Evolutionary conservation across 2,113 vertebrate genomes (phyloP).

Genomic region (Acanthochromis polyacanthus): DNA sequence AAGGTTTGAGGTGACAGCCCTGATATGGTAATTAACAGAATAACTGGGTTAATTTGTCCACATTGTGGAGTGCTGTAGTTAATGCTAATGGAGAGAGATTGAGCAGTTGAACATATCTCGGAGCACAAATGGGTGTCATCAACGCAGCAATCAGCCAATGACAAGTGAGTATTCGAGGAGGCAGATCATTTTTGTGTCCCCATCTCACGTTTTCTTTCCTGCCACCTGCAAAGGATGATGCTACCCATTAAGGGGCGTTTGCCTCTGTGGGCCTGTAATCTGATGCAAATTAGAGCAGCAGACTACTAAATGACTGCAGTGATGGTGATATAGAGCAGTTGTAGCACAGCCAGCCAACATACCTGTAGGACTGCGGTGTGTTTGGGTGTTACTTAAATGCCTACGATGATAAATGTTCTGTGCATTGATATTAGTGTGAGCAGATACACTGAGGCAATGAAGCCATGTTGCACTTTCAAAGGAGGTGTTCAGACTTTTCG

Average conservation of each 20-base stretch:
- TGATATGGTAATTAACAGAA: constrained; percentile 72
- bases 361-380: constrained; percentile 24
- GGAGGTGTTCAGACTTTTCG: constrained; percentile 23
- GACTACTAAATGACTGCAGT: constrained; percentile 64
- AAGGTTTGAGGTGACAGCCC: constrained; percentile 43
- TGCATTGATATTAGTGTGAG: constrained; percentile 39
- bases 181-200: constrained; percentile 49
- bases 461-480: constrained; percentile 3
- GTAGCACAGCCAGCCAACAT: constrained; percentile 32
- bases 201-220: constrained; percentile 41
- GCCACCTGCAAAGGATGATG: constrained; percentile 73
- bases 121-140: constrained; percentile 71
- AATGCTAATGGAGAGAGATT: constrained; percentile 70
- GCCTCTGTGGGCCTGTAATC: constrained; percentile 69
- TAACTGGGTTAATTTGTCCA: constrained; percentile 75
- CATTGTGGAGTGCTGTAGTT: constrained; percentile 60
- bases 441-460: constrained; percentile 6
- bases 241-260: constrained; percentile 69
- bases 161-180: constrained; percentile 55
- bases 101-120: constrained; percentile 51
- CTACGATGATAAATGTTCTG: constrained; percentile 32
- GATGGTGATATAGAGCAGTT: constrained; percentile 37
- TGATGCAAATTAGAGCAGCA: constrained; percentile 73
- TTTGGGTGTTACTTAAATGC: constrained; percentile 11
- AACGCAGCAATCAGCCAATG: constrained; percentile 63